A percentile compares a stretch with the other conserved stretches of the same genome.
Evolutionary conservation across 2,113 vertebrate genomes (phyloP).

Genomic region (Motacilla alba): DNA sequence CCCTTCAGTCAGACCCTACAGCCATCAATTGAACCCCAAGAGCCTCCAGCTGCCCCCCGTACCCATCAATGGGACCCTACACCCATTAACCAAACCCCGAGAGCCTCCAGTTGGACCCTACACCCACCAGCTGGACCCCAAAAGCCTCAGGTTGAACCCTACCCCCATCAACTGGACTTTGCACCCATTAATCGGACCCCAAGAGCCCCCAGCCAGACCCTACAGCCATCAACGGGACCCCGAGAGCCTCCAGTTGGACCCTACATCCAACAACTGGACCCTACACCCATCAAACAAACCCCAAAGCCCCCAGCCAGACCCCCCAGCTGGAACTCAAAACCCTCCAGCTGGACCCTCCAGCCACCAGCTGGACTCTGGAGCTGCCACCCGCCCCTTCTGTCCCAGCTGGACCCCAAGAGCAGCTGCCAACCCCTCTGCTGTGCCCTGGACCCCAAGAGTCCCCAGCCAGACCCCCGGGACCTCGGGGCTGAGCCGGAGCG

Average conservation of each 20-base stretch:
- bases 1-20: background rate
- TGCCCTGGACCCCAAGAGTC: background rate
- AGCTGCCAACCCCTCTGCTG: no score
- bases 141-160: background rate
- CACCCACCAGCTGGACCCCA: background rate
- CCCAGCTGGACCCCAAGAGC: background rate
- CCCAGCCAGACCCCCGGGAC: background rate
- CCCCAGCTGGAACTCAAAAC: background rate
- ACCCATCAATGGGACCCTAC: background rate
- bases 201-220: background rate
- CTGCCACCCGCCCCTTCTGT: background rate
- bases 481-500: background rate
- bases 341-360: background rate
- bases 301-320: background rate
- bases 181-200: background rate
- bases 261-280: accelerated
- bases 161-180: accelerated
- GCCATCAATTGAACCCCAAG: background rate
- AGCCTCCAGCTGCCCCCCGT: background rate
- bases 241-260: background rate
- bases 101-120: accelerated
- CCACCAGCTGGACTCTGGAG: background rate
- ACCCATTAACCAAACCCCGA: background rate
- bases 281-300: accelerated
- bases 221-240: background rate